Evolutionary conservation across 2,797 vertebrate species (phyloP).

Genomic region (Danio aesculapii): DNA sequence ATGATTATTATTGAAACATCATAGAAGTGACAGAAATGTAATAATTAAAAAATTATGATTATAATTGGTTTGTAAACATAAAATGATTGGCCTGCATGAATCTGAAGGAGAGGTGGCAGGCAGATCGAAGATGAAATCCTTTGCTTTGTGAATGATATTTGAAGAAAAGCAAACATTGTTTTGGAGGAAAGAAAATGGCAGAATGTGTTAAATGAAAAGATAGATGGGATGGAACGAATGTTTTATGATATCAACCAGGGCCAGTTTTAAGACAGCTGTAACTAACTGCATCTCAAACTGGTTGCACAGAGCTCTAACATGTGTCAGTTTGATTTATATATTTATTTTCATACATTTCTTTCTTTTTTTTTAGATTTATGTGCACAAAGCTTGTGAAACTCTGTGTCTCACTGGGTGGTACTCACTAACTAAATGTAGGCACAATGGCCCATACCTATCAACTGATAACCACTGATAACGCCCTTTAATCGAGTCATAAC

Average conservation of each 20-base stretch:
- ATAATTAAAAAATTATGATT: too few relatives aligned
- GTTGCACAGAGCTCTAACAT: neutral
- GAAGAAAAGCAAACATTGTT: too few relatives aligned
- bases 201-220: conserved; percentile 28
- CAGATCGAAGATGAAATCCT: too few relatives aligned
- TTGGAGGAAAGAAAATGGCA: neutral
- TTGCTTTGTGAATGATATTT: too few relatives aligned
- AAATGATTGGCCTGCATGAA: too few relatives aligned
- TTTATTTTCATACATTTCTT: neutral
- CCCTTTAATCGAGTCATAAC: too few relatives aligned
- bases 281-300: conserved; percentile 15
- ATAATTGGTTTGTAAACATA: too few relatives aligned
- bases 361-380: conserved; percentile 7
- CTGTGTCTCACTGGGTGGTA: neutral
- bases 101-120: too few relatives aligned
- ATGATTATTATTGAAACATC: too few relatives aligned
- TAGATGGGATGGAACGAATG: neutral
- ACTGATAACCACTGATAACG: too few relatives aligned
- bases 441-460: too few relatives aligned
- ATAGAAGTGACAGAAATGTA: too few relatives aligned
- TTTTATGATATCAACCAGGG: neutral
- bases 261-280: conserved; percentile 13
- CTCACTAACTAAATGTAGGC: neutral
- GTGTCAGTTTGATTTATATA: neutral
- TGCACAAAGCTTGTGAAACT: neutral